Evolutionary conservation across 1,140 invertebrate genomes (phyloP).

Genomic region (Littorina saxatilis): DNA sequence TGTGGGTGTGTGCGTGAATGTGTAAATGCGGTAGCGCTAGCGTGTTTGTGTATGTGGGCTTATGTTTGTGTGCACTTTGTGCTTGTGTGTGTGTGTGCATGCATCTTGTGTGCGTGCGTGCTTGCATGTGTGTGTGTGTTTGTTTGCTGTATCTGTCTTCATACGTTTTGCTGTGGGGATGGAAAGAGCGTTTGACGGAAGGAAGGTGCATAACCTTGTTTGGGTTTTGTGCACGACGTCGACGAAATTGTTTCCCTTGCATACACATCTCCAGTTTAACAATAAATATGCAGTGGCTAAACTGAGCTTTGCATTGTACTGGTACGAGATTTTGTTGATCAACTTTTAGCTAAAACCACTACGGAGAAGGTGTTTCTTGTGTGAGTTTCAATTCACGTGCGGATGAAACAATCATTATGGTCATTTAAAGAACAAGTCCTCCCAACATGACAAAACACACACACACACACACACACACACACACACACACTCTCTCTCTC

Average conservation of each 20-base stretch:
- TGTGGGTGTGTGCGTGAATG: constrained; percentile 1
- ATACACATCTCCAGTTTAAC: no score
- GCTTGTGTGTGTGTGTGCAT: neutral
- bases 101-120: neutral
- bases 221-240: neutral
- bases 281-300: no score
- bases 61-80: neutral
- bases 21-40: neutral
- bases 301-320: no score
- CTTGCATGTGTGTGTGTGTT: neutral
- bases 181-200: no score
- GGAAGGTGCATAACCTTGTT: neutral
- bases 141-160: no score
- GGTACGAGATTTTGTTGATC: neutral
- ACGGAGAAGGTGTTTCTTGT: neutral
- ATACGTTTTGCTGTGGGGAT: no score
- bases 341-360: neutral
- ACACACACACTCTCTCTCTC: neutral
- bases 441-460: neutral
- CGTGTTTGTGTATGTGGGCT: neutral
- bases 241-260: no score
- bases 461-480: constrained; percentile 13
- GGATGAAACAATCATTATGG: neutral
- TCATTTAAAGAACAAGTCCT: neutral
- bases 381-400: neutral